These are phyloP conservation scores for Troides aeacus DNA, from an alignment of 2,888 invertebrate genomes.

Conservation along the genomic window DNA sequence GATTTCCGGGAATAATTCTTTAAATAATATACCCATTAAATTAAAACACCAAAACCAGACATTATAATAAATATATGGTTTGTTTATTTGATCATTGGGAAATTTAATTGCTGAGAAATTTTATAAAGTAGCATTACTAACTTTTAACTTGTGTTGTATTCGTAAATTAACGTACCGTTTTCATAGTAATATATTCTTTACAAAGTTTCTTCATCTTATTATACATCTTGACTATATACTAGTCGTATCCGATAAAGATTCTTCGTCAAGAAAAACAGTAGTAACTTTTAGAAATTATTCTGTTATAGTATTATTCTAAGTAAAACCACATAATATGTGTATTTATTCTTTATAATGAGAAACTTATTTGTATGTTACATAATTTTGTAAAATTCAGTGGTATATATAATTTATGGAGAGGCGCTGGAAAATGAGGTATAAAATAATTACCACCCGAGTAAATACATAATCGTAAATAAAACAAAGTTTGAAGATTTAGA, in stretches of 20 bases:
- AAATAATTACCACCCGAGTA: constrained; percentile 10
- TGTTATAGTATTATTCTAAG: not conserved
- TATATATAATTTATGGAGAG: not conserved
- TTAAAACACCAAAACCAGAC: not conserved
- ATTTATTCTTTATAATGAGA: not conserved
- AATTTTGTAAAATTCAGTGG: not conserved
- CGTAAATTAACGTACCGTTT: no score
- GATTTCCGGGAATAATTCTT: not conserved
- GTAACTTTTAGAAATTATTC: not conserved
- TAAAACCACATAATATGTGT: no score
- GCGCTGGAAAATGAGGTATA: not conserved
- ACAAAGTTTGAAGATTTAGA: constrained; percentile 27
- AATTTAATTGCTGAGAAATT: no score
- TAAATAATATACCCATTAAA: not conserved
- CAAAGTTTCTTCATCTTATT: no score
- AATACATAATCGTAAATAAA: constrained; percentile 28
- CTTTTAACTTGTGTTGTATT: no score
- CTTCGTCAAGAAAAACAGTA: not conserved
- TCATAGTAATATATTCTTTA: no score
- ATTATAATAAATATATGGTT: not conserved
- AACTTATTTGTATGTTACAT: not conserved
- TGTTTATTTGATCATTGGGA: no score
- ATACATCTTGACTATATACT: no score
- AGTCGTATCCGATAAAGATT: not conserved
- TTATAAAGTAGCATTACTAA: no score